phyloP scores from a whole-genome alignment of 2,888 invertebrate genomes.

The Lycaena phlaeas region DNA sequence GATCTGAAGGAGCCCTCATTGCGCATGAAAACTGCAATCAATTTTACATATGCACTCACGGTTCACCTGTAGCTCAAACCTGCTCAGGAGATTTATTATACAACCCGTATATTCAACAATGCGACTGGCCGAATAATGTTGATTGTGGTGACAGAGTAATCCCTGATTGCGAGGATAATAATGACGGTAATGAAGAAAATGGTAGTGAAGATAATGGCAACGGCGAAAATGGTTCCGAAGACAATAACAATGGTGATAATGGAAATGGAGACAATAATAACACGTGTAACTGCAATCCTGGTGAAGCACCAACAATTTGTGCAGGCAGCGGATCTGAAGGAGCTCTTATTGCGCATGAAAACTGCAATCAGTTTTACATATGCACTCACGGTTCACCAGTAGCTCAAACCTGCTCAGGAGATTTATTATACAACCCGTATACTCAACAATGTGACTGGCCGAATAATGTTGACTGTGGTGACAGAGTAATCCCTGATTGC shows the following conservation, averaged over 20 bases:
- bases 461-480: slow-evolving; percentile 24
- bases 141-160: slow-evolving; percentile 20
- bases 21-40: slow-evolving; percentile 20
- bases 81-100: slow-evolving; percentile 25
- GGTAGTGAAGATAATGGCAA: neutral
- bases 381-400: slow-evolving; percentile 25
- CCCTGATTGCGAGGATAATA: slow-evolving; percentile 8
- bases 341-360: slow-evolving; percentile 27
- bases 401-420: slow-evolving; percentile 17
- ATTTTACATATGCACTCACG: slow-evolving; percentile 29
- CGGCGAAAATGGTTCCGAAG: neutral
- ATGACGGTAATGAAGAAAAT: slow-evolving; percentile 1
- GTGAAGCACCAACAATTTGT: slow-evolving; percentile 27
- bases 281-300: slow-evolving; percentile 22
- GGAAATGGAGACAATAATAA: slow-evolving; percentile 8
- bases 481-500: slow-evolving; percentile 19
- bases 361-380: slow-evolving; percentile 27
- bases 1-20: slow-evolving; percentile 12
- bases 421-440: slow-evolving; percentile 26
- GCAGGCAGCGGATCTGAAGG: slow-evolving; percentile 22
- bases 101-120: slow-evolving; percentile 24
- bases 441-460: slow-evolving; percentile 26
- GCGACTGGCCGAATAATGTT: slow-evolving; percentile 30
- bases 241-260: neutral
- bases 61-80: slow-evolving; percentile 20